Base-by-base conservation (phyloP, 2,888 invertebrate genomes). In the Cryptops parisi region DNA sequence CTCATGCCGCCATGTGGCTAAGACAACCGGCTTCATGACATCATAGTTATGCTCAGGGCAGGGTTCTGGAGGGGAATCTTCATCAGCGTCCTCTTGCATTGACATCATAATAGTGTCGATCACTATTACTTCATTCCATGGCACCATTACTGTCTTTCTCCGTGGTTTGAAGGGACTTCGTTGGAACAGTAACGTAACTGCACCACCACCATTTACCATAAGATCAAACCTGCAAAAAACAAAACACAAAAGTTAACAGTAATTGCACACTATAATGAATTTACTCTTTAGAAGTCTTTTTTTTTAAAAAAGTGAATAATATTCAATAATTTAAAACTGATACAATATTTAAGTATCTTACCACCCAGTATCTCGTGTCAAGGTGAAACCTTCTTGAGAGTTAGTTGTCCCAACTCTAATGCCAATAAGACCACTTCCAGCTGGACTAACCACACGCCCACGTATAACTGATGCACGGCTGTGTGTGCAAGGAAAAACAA, bases 381-480 rank as follows among this genome's bases (percentile, higher is more conserved):
- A 77, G 3, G 97, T 97, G 75, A 94, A 94, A 62, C 97, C 97
- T 73, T 94, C 90, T 62, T 88, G 79, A 47, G 91, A 84, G 71
- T 94, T 90, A 59, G 82, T 79, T 12, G 62, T 60, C 58, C 90
- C 89, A 55, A 99, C 94, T 62, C 96, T 79, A 68, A 98, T 94
- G 67, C 97, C 97, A 68, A 91, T 84, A 73, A 99, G 84, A 61
- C 96, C 93, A 62, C 91, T 81, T 59, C 93, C 91, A 74, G 93
- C 91, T 56, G 85, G 82, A 58, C 90, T 86, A 62, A 93, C 81
- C 67, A 98, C 94, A 74, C 89, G 87, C 62, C 98, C 98, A 67
- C 97, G 81, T 80, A 98, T 91, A 70, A 98, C 96, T 66, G 97
- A 91, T 65, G 93, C 96, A 70, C 96, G 90, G 76, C 97, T 98